Evolutionary conservation across 2,888 invertebrate genomes (phyloP).

Genomic region (Frankliniella intonsa): DNA sequence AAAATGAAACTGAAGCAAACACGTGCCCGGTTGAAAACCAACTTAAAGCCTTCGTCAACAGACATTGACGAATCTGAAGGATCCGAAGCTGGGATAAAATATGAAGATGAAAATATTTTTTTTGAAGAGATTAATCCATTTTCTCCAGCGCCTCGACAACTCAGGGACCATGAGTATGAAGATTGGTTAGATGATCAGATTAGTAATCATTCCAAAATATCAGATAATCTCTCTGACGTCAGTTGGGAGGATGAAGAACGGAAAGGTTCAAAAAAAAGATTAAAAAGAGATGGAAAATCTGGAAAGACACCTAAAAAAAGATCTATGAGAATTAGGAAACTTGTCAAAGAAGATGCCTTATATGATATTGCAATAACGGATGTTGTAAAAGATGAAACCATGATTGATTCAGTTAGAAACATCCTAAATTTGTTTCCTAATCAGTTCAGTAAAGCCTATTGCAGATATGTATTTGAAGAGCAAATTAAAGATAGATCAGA

Average conservation of each 20-base stretch:
- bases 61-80: neutral
- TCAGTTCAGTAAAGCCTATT: neutral
- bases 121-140: neutral
- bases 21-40: neutral
- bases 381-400: neutral
- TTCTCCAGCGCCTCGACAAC: neutral
- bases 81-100: neutral
- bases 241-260: neutral
- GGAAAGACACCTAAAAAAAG: neutral
- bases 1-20: neutral
- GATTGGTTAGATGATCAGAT: neutral
- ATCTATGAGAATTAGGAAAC: neutral
- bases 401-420: neutral
- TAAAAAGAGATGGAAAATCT: neutral
- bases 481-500: neutral
- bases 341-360: neutral
- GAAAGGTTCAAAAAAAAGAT: neutral
- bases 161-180: neutral
- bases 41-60: neutral
- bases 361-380: no score
- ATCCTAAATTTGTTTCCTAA: neutral
- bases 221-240: neutral
- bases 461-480: neutral
- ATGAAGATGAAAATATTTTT: neutral
- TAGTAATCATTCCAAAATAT: neutral